Percentiles rank a stretch among this genome's conserved stretches.
Evolutionary conservation across 1,140 invertebrate genomes (phyloP).

Genomic region (Drosophila repleta): DNA sequence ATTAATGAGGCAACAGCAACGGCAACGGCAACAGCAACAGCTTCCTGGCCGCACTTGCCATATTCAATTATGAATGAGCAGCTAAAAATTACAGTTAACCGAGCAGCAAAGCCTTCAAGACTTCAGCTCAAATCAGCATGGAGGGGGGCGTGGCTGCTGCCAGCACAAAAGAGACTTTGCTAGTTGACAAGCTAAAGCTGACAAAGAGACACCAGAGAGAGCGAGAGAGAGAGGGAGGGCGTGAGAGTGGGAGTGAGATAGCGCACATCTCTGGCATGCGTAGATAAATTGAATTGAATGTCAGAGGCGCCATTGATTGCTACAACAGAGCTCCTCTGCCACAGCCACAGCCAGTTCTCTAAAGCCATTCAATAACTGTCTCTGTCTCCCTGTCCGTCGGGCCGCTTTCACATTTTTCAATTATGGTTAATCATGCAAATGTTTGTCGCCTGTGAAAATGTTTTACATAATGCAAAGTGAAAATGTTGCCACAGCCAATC

Average conservation of each 20-base stretch:
- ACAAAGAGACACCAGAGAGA: too few relatives aligned
- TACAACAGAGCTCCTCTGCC: slow-evolving; percentile 3
- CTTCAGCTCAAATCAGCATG: slow-evolving; percentile 24
- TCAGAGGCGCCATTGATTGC: slow-evolving; percentile 63
- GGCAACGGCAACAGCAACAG: slow-evolving; percentile 12
- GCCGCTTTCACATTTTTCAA: slow-evolving; percentile 70
- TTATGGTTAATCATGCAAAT: slow-evolving; percentile 82
- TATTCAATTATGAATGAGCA: slow-evolving; percentile 78
- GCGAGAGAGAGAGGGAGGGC: too few relatives aligned
- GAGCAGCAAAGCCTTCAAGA: slow-evolving; percentile 19
- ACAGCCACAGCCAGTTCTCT: neutral
- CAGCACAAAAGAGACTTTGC: slow-evolving; percentile 7
- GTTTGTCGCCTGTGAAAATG: slow-evolving; percentile 79
- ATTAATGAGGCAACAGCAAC: slow-evolving; percentile 60
- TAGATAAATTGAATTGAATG: slow-evolving; percentile 78
- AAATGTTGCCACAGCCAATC: slow-evolving; percentile 43
- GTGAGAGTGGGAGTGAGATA: too few relatives aligned
- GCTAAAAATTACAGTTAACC: slow-evolving; percentile 67
- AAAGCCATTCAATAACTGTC: neutral
- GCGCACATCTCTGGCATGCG: slow-evolving; percentile 53
- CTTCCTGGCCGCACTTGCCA: slow-evolving; percentile 52
- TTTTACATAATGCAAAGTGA: slow-evolving; percentile 81
- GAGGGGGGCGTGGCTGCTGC: slow-evolving; percentile 18
- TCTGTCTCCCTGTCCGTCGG: slow-evolving; percentile 24
- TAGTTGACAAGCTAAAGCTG: slow-evolving; percentile 20